A percentile compares a stretch with the other conserved stretches of the same genome.
phyloP scores from a whole-genome alignment of 2,113 vertebrate genomes.

The Amazona guildingii region DNA sequence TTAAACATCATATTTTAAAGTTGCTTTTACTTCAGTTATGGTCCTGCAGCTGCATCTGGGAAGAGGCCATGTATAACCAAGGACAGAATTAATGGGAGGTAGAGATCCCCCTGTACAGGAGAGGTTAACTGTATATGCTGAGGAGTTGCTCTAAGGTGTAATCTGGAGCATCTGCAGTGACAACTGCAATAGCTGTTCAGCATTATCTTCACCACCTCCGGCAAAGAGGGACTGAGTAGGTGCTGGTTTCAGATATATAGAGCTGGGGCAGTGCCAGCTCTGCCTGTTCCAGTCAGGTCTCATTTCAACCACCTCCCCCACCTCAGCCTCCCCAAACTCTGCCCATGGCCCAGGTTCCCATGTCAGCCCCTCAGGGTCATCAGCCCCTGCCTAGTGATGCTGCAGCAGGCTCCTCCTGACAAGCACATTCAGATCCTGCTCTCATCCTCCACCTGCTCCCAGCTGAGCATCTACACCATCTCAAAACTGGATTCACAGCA shows the following conservation, averaged over 20 bases:
- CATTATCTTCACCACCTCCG: background rate
- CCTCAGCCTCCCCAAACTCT: background rate
- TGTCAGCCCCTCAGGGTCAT: background rate
- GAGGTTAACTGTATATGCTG: background rate
- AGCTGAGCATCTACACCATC: background rate
- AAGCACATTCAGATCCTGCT: background rate
- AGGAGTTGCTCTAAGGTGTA: background rate
- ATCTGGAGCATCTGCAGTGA: background rate
- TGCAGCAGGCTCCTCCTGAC: background rate
- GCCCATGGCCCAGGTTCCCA: background rate
- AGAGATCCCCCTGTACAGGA: background rate
- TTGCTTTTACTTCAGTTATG: background rate
- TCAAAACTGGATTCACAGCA: background rate
- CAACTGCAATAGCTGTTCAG: background rate
- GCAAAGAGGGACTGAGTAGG: background rate
- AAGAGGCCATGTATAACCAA: background rate
- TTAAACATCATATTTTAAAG: background rate
- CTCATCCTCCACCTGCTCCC: background rate
- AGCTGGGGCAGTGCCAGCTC: background rate
- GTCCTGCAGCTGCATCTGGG: background rate
- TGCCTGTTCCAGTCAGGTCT: background rate
- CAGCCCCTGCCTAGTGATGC: background rate
- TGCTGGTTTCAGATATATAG: background rate
- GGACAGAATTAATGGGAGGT: background rate
- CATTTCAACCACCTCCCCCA: background rate